Evolutionary conservation across 2,797 vertebrate genomes (phyloP), one percentile per base, ranked within the genome.

Genomic region (Pseudochirops corinnae): DNA sequence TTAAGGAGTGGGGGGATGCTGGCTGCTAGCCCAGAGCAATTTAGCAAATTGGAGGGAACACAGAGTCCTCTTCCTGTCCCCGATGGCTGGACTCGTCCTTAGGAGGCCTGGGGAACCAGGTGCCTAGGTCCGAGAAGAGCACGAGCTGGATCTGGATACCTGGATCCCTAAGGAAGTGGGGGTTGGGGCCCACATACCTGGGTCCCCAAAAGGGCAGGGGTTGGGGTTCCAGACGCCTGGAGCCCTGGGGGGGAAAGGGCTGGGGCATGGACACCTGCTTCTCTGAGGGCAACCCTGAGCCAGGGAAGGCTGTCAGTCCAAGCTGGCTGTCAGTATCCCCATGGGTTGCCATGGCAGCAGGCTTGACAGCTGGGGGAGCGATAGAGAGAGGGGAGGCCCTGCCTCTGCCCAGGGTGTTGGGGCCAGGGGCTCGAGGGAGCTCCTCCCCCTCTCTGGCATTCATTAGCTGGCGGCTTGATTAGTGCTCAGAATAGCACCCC

Each of bases 281-380:
- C 56, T 60, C 91, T 90, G 58, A 55, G 91, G 91, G 87, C 67
- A 29, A 55, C 31, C 74, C 55, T 11, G 90, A 60, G 53, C 31
- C 55, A 52, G 92, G 91, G 91, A 57, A 96, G 93, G 62, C 92
- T 91, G 62, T 97, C 33, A 92, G 50, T 96, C 93, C 46, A 87
- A 74, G 94, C 91, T 97, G 97, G 96, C 98, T 97, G 57, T 97
- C 97, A 97, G 90, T 57, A 94, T 96, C 90, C 93, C 96, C 60
- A 96, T 91, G 11, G 12, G 98, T 98, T 98, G 97, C 97, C 94
- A 98, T 98, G 97, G 97, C 91, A 98, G 97, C 96, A 91, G 96
- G 94, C 95, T 94, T 94, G 92, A 28, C 94, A 91, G 56, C 90
- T 50, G 93, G 93, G 90, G 56, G 93, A 24, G 95, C 95, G 90